A percentile compares a stretch with the other conserved stretches of the same genome.
These are phyloP conservation scores for Netelia fuscicornis DNA, from an alignment of 2,888 invertebrate species.

Conservation along the genomic window DNA sequence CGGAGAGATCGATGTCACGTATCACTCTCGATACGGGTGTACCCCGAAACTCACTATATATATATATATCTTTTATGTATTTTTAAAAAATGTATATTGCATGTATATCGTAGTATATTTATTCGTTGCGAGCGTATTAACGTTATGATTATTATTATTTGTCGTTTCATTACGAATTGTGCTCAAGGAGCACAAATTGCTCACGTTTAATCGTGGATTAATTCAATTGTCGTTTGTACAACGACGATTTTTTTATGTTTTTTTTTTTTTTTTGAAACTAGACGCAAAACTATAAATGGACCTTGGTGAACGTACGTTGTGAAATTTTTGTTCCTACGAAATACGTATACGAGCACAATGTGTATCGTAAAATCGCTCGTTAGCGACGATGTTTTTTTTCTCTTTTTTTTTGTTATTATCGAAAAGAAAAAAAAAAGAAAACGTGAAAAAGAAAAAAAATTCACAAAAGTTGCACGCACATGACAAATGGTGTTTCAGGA, in stretches of 20 bases:
- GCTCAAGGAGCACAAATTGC: slow-evolving; percentile 57
- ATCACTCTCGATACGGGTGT: slow-evolving; percentile 59
- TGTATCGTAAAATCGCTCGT: too few relatives aligned
- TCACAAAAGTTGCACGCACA: slow-evolving; percentile 15
- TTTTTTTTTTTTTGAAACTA: slow-evolving; percentile 4
- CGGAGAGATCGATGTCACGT: slow-evolving; percentile 69
- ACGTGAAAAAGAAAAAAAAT: slow-evolving; percentile 56
- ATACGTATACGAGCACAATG: not conserved
- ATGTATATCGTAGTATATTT: slow-evolving; percentile 62
- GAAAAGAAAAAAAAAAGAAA: slow-evolving; percentile 67
- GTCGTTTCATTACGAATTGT: slow-evolving; percentile 34
- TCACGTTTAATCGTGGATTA: slow-evolving; percentile 64
- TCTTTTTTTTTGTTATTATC: slow-evolving; percentile 60
- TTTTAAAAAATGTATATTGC: slow-evolving; percentile 34
- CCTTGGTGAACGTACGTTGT: slow-evolving; percentile 63
- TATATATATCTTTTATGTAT: slow-evolving; percentile 17
- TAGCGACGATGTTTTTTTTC: slow-evolving; percentile 46
- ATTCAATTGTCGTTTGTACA: slow-evolving; percentile 66
- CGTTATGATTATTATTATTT: slow-evolving; percentile 19
- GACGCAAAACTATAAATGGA: slow-evolving; percentile 54
- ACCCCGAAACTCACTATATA: slow-evolving; percentile 39
- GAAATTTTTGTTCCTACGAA: slow-evolving; percentile 77
- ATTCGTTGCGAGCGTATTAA: slow-evolving; percentile 49
- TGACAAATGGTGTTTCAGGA: slow-evolving; percentile 10
- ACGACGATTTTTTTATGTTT: not conserved